A percentile compares a stretch with the other conserved stretches of the same genome.
These are phyloP conservation scores for Cephus nigrinus DNA, from an alignment of 2,888 invertebrate species.

Conservation along the genomic window DNA sequence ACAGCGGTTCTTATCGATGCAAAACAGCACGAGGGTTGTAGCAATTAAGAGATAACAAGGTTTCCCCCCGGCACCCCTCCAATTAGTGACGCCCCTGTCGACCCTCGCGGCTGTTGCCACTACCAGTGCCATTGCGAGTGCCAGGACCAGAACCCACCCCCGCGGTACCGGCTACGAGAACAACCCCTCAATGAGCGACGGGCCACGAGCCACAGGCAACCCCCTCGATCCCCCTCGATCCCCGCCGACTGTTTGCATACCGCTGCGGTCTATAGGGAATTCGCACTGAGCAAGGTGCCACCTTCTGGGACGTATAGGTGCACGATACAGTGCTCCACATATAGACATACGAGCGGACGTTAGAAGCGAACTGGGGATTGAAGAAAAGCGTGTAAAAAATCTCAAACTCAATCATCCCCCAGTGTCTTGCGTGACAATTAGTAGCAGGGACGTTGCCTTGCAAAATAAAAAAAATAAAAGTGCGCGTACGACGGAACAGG, in stretches of 20 bases:
- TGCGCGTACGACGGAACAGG: too few species aligned
- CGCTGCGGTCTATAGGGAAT: slow-evolving; percentile 43
- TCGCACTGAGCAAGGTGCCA: slow-evolving; percentile 42
- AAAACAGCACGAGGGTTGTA: slow-evolving; percentile 63
- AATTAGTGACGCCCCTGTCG: slow-evolving; percentile 63
- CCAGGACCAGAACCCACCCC: slow-evolving; percentile 45
- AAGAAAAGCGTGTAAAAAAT: too few species aligned
- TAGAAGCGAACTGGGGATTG: too few species aligned
- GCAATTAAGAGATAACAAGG: slow-evolving; percentile 67
- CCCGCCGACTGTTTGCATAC: slow-evolving; percentile 46
- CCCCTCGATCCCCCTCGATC: slow-evolving; percentile 17
- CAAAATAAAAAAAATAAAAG: too few species aligned
- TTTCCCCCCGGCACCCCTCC: slow-evolving; percentile 63
- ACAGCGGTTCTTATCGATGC: slow-evolving; percentile 60
- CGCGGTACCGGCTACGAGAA: slow-evolving; percentile 16
- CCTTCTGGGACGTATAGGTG: too few species aligned
- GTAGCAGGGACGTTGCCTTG: too few species aligned
- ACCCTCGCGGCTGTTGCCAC: slow-evolving; percentile 22
- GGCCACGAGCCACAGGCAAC: too few species aligned
- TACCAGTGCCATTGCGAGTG: slow-evolving; percentile 27
- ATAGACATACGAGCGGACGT: too few species aligned
- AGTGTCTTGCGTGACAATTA: too few species aligned
- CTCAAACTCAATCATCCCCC: too few species aligned
- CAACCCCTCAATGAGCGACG: neutral
- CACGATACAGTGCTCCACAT: too few species aligned